phyloP scores from a whole-genome alignment of 2,113 vertebrate genomes.

The Xerus inauris region DNA sequence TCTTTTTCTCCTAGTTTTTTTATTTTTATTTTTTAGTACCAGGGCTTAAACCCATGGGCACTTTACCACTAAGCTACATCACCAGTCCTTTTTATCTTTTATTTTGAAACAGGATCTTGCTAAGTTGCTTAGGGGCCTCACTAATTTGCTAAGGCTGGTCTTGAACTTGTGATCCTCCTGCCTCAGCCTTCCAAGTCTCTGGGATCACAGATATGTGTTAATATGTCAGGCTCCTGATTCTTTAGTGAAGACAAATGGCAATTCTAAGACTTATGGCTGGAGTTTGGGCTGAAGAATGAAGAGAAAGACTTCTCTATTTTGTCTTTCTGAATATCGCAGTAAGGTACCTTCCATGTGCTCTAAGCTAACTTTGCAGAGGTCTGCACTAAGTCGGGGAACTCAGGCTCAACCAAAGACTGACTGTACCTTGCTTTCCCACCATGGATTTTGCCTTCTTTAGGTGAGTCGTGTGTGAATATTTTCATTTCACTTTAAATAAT shows the following conservation, averaged over 20 bases:
- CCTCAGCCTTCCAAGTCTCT: no score
- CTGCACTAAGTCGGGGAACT: neutral
- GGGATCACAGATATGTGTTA: no score
- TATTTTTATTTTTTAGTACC: no score
- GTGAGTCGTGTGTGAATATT: neutral
- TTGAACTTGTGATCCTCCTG: no score
- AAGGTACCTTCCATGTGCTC: neutral
- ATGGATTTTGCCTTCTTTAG: neutral
- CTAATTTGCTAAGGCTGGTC: no score
- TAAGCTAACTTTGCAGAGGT: neutral
- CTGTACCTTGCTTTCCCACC: neutral
- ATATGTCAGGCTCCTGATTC: neutral
- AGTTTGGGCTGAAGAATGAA: neutral
- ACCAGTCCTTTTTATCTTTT: no score
- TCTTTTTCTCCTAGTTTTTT: neutral
- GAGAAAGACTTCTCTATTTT: neutral
- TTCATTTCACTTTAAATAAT: slow-evolving; percentile 15
- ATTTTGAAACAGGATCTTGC: no score
- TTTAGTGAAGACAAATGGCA: neutral
- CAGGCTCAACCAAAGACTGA: neutral
- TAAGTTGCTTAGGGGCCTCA: no score
- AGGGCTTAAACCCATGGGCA: no score
- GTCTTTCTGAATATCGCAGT: neutral
- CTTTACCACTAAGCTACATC: no score
- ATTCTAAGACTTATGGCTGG: neutral